A percentile compares a stretch with the other conserved stretches of the same genome.
phyloP scores from a whole-genome alignment of 2,113 vertebrate genomes.

The Muntiacus reevesi region DNA sequence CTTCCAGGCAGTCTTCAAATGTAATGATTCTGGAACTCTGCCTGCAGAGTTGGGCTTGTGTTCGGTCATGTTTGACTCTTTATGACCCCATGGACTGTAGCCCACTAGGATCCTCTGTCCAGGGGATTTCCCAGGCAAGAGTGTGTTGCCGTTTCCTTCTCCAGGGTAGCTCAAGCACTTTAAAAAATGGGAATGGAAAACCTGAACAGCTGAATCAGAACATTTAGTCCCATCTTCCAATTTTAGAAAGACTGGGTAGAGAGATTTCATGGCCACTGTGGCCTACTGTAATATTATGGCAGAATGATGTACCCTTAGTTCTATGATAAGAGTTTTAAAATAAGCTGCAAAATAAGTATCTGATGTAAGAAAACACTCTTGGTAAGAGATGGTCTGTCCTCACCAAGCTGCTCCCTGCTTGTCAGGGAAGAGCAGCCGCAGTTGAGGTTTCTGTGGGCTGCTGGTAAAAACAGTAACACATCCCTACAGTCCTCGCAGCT shows the following conservation, averaged over 20 bases:
- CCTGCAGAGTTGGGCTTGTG: not conserved
- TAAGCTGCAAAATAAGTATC: not conserved
- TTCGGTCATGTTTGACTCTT: not conserved
- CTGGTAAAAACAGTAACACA: not conserved
- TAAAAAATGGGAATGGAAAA: not conserved
- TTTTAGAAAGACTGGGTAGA: not conserved
- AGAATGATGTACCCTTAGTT: not conserved
- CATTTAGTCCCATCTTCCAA: not conserved
- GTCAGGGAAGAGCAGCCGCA: not conserved
- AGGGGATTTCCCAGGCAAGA: not conserved
- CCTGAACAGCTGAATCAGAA: not conserved
- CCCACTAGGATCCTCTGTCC: not conserved
- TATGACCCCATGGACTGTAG: not conserved
- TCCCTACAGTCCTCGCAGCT: not conserved
- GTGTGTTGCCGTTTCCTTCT: not conserved
- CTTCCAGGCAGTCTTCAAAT: not conserved
- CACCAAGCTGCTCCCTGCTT: not conserved
- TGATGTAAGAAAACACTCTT: not conserved
- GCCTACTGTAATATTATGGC: no score
- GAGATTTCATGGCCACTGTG: not conserved
- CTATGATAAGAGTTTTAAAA: not conserved
- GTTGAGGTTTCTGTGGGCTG: not conserved
- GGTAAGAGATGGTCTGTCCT: no score
- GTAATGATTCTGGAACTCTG: not conserved
- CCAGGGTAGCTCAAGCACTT: not conserved